Base-by-base conservation (phyloP, 2,888 invertebrate genomes). In the Euspilapteryx auroguttella region DNA sequence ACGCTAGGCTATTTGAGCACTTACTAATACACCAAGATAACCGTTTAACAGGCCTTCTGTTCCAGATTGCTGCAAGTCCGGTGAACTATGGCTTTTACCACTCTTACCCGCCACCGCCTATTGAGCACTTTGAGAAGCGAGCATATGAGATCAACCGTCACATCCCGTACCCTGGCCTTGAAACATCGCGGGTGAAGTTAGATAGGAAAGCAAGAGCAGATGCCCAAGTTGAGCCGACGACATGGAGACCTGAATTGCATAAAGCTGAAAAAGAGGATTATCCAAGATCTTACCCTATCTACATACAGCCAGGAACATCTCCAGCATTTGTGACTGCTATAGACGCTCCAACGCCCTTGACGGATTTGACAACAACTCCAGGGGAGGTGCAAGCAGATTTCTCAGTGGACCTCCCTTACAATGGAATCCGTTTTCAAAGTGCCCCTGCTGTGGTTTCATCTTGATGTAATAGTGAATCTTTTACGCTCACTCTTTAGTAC, bases 11-110 rank as follows among this genome's bases (percentile, higher is more conserved):
- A 62, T 48, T 49, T 38, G 21, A 37, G 61, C 62, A 63, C 69
- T 25, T 31, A 17, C 29, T 48, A 55, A 47, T 57, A 54, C 49
- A 54, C 42, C 35, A 42, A 36, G 57, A 53, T 73, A 65, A 75
- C 56, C 54, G 36, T 55, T 66, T 75, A 69, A 75, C 45, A 77
- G 75, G 55, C 64, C 55, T 75, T 75, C 61, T 68, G 62, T 63
- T 63, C 58, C 55, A 82, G 82, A 79, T 85, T 44, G 86, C 86
- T 44, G 78, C 85, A 40, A 86, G 79, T 62, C 85, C 87, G 54
- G 47, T 88, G 34, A 87, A 82, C 66, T 89, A 89, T 48, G 89
- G 89, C 12, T 78, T 87, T 27, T 88, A 89, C 51, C 83, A 85
- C 34, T 54, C 78, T 3, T 75, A 79, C 31, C 77, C 73, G 40